phyloP scores from a whole-genome alignment of 2,113 vertebrate genomes.

The Cyprinodon variegatus region DNA sequence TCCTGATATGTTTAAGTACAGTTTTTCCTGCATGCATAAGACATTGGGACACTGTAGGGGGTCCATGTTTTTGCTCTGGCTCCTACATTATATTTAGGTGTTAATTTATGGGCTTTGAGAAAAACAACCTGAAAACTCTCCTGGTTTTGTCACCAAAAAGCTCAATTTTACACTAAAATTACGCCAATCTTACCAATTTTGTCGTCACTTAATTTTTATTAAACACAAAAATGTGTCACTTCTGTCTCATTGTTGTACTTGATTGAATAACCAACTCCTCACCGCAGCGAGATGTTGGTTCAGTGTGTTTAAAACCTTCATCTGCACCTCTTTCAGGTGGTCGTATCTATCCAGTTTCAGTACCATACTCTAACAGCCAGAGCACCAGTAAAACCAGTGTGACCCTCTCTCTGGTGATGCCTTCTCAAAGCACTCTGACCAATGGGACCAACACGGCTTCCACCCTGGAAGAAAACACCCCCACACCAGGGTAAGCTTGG shows the following conservation, averaged over 20 bases:
- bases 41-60: too few species aligned
- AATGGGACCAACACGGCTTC: constrained; percentile 94
- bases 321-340: constrained; percentile 78
- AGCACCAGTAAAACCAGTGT: constrained; percentile 98
- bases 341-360: constrained; percentile 93
- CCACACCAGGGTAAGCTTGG: constrained; percentile 80
- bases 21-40: not conserved
- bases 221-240: not conserved
- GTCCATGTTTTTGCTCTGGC: not conserved
- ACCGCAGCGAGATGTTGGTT: not conserved
- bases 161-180: not conserved
- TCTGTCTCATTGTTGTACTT: not conserved
- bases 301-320: not conserved
- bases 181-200: not conserved
- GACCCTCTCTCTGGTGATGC: constrained; percentile 97
- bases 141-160: not conserved
- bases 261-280: not conserved
- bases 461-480: constrained; percentile 92
- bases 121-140: not conserved
- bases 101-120: not conserved
- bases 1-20: not conserved
- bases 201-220: not conserved
- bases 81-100: not conserved
- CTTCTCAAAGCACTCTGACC: constrained; percentile 93
- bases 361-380: constrained; percentile 95